phyloP scores from a whole-genome alignment of 2,113 vertebrate genomes.

The Butorides virescens region DNA sequence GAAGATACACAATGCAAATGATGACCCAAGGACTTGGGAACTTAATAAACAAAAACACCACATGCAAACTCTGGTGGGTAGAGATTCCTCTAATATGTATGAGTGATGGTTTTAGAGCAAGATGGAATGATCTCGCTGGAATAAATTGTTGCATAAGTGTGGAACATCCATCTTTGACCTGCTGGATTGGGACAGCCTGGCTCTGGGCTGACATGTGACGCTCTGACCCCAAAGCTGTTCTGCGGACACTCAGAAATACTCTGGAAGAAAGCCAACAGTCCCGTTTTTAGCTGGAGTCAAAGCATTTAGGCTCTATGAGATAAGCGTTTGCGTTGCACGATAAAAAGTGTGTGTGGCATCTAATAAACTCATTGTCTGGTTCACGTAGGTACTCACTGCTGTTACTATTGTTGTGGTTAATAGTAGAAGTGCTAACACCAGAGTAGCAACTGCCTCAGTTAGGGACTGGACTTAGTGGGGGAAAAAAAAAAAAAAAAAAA shows the following conservation, averaged over 20 bases:
- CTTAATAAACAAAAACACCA: slow-evolving; percentile 43
- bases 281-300: not conserved
- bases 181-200: not conserved
- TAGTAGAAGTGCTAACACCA: not conserved
- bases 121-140: not conserved
- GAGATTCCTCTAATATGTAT: slow-evolving; percentile 14
- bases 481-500: no score
- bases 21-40: slow-evolving; percentile 5
- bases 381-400: not conserved
- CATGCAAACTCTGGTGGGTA: slow-evolving; percentile 42
- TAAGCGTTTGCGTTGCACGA: not conserved
- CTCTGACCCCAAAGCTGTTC: not conserved
- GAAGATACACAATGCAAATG: slow-evolving; percentile 39
- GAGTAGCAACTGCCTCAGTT: not conserved
- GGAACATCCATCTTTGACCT: not conserved
- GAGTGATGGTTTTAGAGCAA: not conserved
- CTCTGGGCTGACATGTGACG: accelerated
- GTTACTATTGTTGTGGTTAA: not conserved
- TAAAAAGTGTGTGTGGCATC: not conserved
- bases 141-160: not conserved
- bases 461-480: not conserved
- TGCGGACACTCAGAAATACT: not conserved
- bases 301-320: not conserved
- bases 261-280: not conserved
- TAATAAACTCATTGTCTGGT: not conserved